A percentile compares a stretch with the other conserved stretches of the same genome.
These are phyloP conservation scores for Plutella xylostella DNA, from an alignment of 2,888 invertebrate genomes.

Conservation along the genomic window DNA sequence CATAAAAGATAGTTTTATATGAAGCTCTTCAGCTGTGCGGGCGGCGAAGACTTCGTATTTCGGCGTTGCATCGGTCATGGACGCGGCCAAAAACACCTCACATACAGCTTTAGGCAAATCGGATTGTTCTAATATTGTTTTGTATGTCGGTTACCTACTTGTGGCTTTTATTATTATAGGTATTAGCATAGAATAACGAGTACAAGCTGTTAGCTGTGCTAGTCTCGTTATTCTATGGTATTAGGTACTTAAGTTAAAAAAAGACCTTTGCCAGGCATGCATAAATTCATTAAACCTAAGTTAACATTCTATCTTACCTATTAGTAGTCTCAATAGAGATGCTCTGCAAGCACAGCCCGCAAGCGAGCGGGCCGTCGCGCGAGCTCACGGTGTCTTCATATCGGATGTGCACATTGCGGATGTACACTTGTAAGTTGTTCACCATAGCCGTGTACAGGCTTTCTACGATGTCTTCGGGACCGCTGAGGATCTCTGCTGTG, in stretches of 20 bases:
- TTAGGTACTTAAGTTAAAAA: not conserved
- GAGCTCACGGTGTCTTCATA: conserved; percentile 82
- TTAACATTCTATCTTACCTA: conserved; percentile 51
- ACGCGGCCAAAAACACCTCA: too few relatives aligned
- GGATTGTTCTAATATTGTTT: too few relatives aligned
- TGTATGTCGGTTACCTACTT: too few relatives aligned
- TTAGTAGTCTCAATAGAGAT: conserved; percentile 85
- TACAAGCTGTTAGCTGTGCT: not conserved
- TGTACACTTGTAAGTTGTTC: conserved; percentile 83
- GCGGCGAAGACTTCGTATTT: too few relatives aligned
- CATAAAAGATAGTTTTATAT: too few relatives aligned
- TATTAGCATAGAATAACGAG: too few relatives aligned
- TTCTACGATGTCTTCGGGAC: conserved; percentile 77
- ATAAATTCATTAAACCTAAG: not conserved
- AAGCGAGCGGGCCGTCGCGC: conserved; percentile 74
- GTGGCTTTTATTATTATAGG: too few relatives aligned
- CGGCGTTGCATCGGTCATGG: too few relatives aligned
- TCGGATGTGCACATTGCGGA: conserved; percentile 83
- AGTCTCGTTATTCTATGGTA: not conserved
- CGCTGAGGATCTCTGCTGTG: conserved; percentile 66
- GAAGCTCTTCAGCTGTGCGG: too few relatives aligned
- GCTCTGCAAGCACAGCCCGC: conserved; percentile 82
- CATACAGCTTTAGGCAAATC: too few relatives aligned
- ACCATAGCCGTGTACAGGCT: conserved; percentile 80
- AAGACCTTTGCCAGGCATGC: not conserved